Evolutionary conservation across 1,140 invertebrate species (phyloP), one percentile per base, ranked within the genome.

Genomic region (Phenacoccus solenopsis): DNA sequence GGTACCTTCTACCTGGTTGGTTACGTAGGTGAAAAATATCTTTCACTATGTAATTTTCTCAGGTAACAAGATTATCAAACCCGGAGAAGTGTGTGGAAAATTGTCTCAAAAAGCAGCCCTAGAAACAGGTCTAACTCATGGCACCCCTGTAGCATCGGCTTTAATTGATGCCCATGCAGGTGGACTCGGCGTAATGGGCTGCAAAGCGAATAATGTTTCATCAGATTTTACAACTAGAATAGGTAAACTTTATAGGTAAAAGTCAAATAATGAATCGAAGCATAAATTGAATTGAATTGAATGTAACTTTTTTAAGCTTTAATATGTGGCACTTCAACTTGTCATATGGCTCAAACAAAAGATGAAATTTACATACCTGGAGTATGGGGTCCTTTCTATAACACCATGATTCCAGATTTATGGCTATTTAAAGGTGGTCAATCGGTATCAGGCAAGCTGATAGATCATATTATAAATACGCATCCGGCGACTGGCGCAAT

Each of bases 111-210:
- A 81, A 73, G 85, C 86, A 69, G 91, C 94, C 16, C 61, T 78
- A 64, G 83, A 87, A 72, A 78, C 96, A 64, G 89, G 89, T 20
- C 79, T 98, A 22, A 72, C 78, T 12, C 76, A 82, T 38, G 85
- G 85, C 27, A 93, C 86, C 30, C 83, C 90, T 24, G 91, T 98
- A 12, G 93, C 87, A 21, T 86, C 89, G 12, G 94, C 93, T 0
- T 84, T 98, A 24, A 96, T 98, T 69, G 96, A 98, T 82, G 95
- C 95, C 10, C 94, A 98, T 83, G 91, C 94, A 64, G 95, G 95
- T 38, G 92, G 87, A 9, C 77, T 98, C 68, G 94, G 93, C 72
- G 85, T 93, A 82, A 85, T 93, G 72, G 89, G 20, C 57, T 4
- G 88, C 86, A 72, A 78, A 76, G 32, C 82, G 81, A 30, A 77